A percentile compares a stretch with the other conserved stretches of the same genome.
Conservation (phyloP, 2,113 vertebrate species). For the Megaceryle torquata region DNA sequence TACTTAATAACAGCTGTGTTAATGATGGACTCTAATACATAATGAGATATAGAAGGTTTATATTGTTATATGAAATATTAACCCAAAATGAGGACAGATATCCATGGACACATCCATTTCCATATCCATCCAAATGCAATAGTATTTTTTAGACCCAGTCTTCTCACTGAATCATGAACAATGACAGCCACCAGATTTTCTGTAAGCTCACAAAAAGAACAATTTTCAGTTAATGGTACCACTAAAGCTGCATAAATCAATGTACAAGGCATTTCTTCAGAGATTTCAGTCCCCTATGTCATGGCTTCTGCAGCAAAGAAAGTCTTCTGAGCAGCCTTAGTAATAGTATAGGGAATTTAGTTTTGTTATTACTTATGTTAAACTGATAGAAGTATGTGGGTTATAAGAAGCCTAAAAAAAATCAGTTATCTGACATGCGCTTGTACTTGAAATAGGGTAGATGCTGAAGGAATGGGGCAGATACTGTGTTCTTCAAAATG, state of each 20-base stretch:
- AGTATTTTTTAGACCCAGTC: background rate
- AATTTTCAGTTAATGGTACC: slow-evolving; percentile 57
- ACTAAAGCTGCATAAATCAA: slow-evolving; percentile 62
- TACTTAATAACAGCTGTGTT: background rate
- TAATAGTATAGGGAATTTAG: slow-evolving; percentile 21
- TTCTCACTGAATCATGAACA: slow-evolving; percentile 41
- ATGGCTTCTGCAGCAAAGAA: slow-evolving; percentile 35
- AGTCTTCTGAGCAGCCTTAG: slow-evolving; percentile 48
- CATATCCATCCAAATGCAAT: background rate
- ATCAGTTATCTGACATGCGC: background rate
- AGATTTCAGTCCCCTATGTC: slow-evolving; percentile 28
- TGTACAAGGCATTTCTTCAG: slow-evolving; percentile 1
- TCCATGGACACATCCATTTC: background rate
- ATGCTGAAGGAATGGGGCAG: background rate
- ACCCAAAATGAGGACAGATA: background rate
- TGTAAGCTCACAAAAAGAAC: slow-evolving; percentile 40
- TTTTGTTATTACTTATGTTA: slow-evolving; percentile 55
- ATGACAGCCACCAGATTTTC: slow-evolving; percentile 30
- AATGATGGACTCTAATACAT: slow-evolving; percentile 11
- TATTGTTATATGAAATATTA: slow-evolving; percentile 39
- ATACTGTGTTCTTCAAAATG: background rate
- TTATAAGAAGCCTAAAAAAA: background rate
- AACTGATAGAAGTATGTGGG: background rate
- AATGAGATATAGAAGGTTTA: slow-evolving; percentile 1
- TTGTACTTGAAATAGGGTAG: background rate